Evolutionary conservation across 2,113 vertebrate species (phyloP).

Genomic region (Pteropus alecto): DNA sequence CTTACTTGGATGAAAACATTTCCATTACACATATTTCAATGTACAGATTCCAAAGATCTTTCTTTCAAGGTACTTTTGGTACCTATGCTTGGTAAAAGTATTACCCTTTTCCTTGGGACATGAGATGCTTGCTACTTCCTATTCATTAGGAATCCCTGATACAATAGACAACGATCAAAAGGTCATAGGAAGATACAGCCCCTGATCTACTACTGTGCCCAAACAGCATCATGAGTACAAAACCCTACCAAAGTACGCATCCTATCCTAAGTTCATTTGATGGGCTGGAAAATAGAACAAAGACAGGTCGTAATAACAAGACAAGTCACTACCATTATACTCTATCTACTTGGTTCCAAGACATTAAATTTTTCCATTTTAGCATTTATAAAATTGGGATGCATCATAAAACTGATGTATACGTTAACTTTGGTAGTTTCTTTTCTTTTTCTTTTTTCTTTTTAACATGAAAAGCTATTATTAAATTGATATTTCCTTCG

Average conservation of each 20-base stretch:
- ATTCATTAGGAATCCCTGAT: not conserved
- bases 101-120: not conserved
- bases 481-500: conserved; percentile 9
- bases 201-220: not conserved
- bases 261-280: not conserved
- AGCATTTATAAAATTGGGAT: not conserved
- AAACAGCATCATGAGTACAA: not conserved
- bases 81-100: not conserved
- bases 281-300: not conserved
- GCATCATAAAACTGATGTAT: not conserved
- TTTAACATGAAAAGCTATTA: not conserved
- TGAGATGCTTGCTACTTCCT: not conserved
- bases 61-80: not conserved
- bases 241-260: not conserved
- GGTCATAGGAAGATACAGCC: not conserved
- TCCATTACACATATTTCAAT: not conserved
- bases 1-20: not conserved
- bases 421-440: not conserved
- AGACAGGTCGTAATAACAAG: not conserved
- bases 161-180: not conserved
- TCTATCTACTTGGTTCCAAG: not conserved
- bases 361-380: not conserved
- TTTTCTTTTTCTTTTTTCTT: not conserved
- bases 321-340: not conserved
- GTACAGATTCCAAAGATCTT: not conserved